Conservation (phyloP, 2,888 invertebrate species). For the Zygogramma bicolorata region DNA sequence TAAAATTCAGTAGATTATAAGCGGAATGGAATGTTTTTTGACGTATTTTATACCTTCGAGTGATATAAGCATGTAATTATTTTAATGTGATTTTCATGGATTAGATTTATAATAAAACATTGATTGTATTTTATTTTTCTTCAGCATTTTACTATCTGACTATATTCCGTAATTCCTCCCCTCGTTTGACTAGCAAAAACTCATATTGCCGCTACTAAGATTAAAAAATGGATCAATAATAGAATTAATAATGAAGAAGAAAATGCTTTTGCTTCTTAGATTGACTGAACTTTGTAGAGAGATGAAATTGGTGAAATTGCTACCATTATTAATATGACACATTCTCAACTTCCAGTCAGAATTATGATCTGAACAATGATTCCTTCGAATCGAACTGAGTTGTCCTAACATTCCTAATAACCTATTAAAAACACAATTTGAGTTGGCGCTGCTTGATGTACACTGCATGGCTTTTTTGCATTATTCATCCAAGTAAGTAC, state of each 20-base stretch:
- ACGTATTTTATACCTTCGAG: background rate
- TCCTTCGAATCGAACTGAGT: background rate
- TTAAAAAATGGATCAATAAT: too few relatives aligned
- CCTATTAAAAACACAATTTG: background rate
- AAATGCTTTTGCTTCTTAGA: too few relatives aligned
- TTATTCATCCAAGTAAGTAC: constrained; percentile 4
- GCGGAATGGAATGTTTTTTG: background rate
- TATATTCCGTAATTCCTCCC: too few relatives aligned
- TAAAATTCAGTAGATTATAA: background rate
- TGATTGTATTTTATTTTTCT: background rate
- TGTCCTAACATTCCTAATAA: too few relatives aligned
- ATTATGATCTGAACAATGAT: too few relatives aligned
- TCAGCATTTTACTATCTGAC: background rate
- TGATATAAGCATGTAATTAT: background rate
- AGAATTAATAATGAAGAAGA: too few relatives aligned
- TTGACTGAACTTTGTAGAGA: too few relatives aligned
- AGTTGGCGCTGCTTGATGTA: background rate
- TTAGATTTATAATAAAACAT: background rate
- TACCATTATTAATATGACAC: too few relatives aligned
- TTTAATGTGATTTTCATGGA: background rate
- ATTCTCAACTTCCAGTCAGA: too few relatives aligned
- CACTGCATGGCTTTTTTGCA: constrained; percentile 36
- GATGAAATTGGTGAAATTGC: too few relatives aligned
- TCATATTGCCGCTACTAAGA: too few relatives aligned
- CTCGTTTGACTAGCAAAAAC: too few relatives aligned